phyloP scores from a whole-genome alignment of 1,140 invertebrate genomes.

The Aplysia californica region DNA sequence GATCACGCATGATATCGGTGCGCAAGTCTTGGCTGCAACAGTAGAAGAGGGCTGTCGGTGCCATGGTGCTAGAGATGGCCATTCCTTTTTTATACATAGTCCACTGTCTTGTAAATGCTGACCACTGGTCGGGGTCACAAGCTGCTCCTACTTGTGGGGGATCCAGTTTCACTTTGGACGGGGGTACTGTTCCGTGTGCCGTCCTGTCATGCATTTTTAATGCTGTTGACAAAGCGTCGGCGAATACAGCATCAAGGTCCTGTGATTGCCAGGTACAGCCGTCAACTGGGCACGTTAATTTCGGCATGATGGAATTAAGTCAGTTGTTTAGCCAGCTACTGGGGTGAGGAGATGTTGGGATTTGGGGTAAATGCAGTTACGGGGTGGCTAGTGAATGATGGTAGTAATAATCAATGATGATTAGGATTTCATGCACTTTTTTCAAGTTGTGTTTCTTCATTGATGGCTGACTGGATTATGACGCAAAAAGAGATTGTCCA shows the following conservation, averaged over 20 bases:
- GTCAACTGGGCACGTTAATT: constrained; percentile 23
- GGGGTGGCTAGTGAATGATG: too few species aligned
- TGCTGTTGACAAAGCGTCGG: constrained; percentile 29
- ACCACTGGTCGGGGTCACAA: constrained; percentile 36
- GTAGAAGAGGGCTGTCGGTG: constrained; percentile 27
- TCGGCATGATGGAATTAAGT: too few species aligned
- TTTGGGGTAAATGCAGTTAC: too few species aligned
- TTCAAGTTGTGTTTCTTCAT: too few species aligned
- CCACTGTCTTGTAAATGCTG: constrained; percentile 29
- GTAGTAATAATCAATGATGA: too few species aligned
- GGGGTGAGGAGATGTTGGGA: too few species aligned
- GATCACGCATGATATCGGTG: constrained; percentile 33
- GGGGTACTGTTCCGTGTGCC: constrained; percentile 7
- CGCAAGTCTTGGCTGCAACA: constrained; percentile 37
- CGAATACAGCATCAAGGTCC: constrained; percentile 32
- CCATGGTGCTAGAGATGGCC: neutral
- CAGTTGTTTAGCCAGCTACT: too few species aligned
- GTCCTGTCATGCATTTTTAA: constrained; percentile 36
- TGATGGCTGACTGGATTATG: too few species aligned
- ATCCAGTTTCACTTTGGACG: constrained; percentile 30
- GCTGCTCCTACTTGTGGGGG: constrained; percentile 14
- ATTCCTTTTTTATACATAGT: constrained; percentile 4
- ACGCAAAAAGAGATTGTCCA: too few species aligned
- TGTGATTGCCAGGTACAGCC: constrained; percentile 37
- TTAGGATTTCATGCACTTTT: too few species aligned